Evolutionary conservation across 2,888 invertebrate genomes (phyloP), one percentile per base, ranked within the genome.

Genomic region (Hirtodrosophila confusa): DNA sequence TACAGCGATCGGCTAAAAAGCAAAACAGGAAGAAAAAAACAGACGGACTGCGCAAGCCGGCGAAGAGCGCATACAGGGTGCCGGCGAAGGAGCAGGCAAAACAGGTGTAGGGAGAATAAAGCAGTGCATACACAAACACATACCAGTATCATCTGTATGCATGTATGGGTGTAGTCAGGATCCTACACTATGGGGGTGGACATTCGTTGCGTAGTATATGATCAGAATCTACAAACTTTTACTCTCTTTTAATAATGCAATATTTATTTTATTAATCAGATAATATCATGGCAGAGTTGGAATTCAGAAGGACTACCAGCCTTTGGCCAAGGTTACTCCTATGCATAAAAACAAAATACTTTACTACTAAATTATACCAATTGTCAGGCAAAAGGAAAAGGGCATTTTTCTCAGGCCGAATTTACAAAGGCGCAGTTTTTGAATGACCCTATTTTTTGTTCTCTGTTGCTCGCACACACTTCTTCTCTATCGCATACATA

Each of bases 401-500:
- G 40, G 57, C 48, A 36, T 49, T 68, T 53, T 33, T 37, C 40
- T 37, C 41, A 60, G 45, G 17, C 48, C 41, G 35, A 8, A 49
- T 47, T 39, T 37, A 57, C 43, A 69, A 54, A 54, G 65, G 50
- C 53, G 54, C 54, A 48, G 33, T 47, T 43, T 33, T 33, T 78
- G 86, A 77, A 72, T 86, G 80, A 82, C 80, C 80, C 80, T 82
- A 84, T 86, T 86, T 86, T 64, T 58, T 63, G 45, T 49, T 17
- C 29, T 48, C 33, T 57, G 44, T 54, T 64, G 43, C 62, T 69
- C 63, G 58, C 53, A 61, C 53, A 61, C 53, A 48, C 60, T 65
- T 55, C 53, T 61, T 58, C 33, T 64, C 70, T 73, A 65, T 57
- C 61, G 51, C 58, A 69, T 60, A 77, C 66, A 71, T 73, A 69